Base-by-base conservation (phyloP, 2,888 invertebrate species). In the Hyles lineata region DNA sequence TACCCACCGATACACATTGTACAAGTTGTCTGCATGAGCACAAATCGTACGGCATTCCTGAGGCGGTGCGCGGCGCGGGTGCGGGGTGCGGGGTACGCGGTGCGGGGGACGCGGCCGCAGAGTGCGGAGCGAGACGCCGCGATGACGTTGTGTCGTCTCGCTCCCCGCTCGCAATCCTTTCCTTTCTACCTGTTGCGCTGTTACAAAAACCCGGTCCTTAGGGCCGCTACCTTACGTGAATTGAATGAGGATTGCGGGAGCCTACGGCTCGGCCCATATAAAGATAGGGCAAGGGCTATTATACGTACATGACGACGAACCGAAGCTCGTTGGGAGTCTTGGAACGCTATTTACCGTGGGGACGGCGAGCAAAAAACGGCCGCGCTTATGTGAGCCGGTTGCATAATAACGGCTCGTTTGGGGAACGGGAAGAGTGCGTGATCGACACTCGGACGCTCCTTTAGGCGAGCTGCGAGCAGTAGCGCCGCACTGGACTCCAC, bases 211-310 rank as follows among this genome's bases (percentile, higher is more conserved):
- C 94, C 92, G 93, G 90, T 94, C 93, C 94, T 90, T 91, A 90
- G 91, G 92, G 94, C 94, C 94, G 94, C 94, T 94, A 94, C 93
- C 93, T 94, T 93, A 93, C 94, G 94, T 94, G 94, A 88, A 90
- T 89, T 93, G 94, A 93, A 94, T 94, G 92, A 91, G 91, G 92
- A 93, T 92, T 88, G 92, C 92, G 89, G 89, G 91, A 92, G 90
- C 86, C 90, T 93, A 93, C 93, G 90, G 92, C 91, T 88, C 93
- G 93, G 90, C 93, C 94, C 94, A 93, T 94, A 93, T 94, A 92
- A 89, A 93, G 94, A 92, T 92, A 90, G 93, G 92, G 92, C 93
- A 90, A 90, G 92, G 92, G 91, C 90, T 90, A 90, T 92, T 92
- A 91, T 90, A 89, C 88, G 84, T 87, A 89, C 82, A 83, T 80